phyloP scores from a whole-genome alignment of 2,888 invertebrate species.

The Cantharis rustica region DNA sequence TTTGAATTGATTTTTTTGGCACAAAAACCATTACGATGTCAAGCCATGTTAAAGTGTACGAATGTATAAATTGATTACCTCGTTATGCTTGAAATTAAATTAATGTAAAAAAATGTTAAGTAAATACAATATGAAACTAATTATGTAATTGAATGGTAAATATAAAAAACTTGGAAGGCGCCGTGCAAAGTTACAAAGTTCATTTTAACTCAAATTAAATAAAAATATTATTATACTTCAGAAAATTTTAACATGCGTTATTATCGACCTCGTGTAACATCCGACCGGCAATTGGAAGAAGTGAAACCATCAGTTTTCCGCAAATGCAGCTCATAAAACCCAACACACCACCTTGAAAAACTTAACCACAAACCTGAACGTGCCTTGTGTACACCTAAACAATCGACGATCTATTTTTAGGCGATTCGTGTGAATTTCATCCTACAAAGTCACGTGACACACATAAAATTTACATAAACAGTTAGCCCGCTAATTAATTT shows the following conservation, averaged over 20 bases:
- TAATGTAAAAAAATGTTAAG: not conserved
- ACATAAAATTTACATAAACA: not conserved
- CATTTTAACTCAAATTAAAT: not conserved
- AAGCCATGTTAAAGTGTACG: not conserved
- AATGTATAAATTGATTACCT: not conserved
- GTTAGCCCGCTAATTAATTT: not conserved
- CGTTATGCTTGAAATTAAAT: not conserved
- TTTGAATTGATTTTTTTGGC: not conserved
- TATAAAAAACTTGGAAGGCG: not conserved
- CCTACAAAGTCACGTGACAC: not conserved
- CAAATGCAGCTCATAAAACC: not conserved
- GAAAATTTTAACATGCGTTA: not conserved
- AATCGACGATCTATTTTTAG: not conserved
- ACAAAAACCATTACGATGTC: not conserved
- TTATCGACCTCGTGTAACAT: not conserved
- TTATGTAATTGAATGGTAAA: not conserved
- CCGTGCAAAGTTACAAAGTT: not conserved
- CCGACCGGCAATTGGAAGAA: not conserved
- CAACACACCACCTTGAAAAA: not conserved
- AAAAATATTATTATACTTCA: not conserved
- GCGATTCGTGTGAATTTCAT: not conserved
- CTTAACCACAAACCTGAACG: not conserved
- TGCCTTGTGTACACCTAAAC: not conserved
- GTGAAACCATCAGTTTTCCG: not conserved
- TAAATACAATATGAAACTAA: not conserved